Evolutionary conservation across 2,797 vertebrate species (phyloP), one percentile per base, ranked within the genome.

Genomic region (Chelon auratus): DNA sequence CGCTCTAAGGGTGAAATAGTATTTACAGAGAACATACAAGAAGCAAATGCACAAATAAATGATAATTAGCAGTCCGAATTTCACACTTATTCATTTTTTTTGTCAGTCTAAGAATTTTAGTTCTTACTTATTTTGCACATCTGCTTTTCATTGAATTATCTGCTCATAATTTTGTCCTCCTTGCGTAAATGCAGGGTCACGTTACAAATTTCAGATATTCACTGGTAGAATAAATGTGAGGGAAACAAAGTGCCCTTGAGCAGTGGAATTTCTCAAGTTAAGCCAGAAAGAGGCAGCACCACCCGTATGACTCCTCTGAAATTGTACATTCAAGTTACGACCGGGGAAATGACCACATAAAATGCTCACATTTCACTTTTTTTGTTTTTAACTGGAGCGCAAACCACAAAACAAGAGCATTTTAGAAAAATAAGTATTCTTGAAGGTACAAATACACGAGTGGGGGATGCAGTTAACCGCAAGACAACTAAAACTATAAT

Each of bases 211-310:
- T 67, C 14, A 53, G 9, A 40, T 48, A 64, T 65, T 55, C 9
- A 48, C 30, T 50, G 62, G 43, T 65, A 52, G 30, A 70, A 68
- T 62, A 3, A 62, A 14, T 67, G 48, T 55, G 50, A 68, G 18
- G 17, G 30, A 70, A 79, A 56, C 24, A 56, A 80, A 72, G 75
- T 64, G 54, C 43, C 64, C 73, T 45, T 64, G n/a, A 56, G 45
- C 20, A 6, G 47, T 69, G 42, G 50, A 67, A 51, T 69, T 36
- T 66, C 11, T 82, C 37, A 47, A 40, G 11, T 62, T 59, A n/a
- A 52, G 59, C 40, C 57, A 47, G 37, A 68, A 77, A 81, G 51
- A 63, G n/a, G 54, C 24, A 50, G 50, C 20, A 61, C 73, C 67
- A 62, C 33, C 54, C 66, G 43, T 10, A 3, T 20, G 60, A 30